Evolutionary conservation across 1,140 invertebrate genomes (phyloP).

Genomic region (Lasioglossum albipes): DNA sequence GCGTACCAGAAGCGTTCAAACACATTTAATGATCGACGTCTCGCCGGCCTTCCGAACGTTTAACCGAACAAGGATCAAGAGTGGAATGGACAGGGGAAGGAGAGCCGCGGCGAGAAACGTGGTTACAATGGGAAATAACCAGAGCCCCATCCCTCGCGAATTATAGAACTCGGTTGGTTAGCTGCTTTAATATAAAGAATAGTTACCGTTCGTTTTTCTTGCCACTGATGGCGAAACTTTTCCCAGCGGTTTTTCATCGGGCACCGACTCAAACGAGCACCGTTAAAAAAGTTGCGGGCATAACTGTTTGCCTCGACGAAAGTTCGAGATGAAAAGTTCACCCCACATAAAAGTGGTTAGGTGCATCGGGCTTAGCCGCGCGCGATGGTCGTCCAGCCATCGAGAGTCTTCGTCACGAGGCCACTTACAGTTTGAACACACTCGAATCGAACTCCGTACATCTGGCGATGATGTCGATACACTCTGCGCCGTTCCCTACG

Average conservation of each 20-base stretch:
- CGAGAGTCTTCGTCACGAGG: not conserved
- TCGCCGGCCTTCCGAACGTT: not conserved
- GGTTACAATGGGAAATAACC: not conserved
- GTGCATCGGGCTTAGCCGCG: not conserved
- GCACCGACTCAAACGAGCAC: not conserved
- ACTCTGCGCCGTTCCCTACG: not conserved
- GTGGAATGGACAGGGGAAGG: not conserved
- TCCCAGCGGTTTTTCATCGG: not conserved
- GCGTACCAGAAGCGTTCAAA: not conserved
- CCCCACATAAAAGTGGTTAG: not conserved
- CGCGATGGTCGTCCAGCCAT: not conserved
- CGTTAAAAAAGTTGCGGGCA: conserved; percentile 10
- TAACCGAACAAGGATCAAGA: not conserved
- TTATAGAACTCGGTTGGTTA: not conserved
- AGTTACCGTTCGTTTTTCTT: not conserved
- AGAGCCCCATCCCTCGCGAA: not conserved
- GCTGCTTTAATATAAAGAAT: conserved; percentile 5
- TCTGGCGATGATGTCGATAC: not conserved
- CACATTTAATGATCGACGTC: not conserved
- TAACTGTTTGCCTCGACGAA: conserved; percentile 1
- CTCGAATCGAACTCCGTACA: not conserved
- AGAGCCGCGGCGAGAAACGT: not conserved
- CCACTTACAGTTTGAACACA: not conserved
- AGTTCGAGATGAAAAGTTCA: conserved; percentile 25
- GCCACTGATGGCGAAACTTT: not conserved